Percentiles rank a stretch among this genome's conserved stretches.
Evolutionary conservation across 2,888 invertebrate species (phyloP).

Genomic region (Ditula angustiorana): DNA sequence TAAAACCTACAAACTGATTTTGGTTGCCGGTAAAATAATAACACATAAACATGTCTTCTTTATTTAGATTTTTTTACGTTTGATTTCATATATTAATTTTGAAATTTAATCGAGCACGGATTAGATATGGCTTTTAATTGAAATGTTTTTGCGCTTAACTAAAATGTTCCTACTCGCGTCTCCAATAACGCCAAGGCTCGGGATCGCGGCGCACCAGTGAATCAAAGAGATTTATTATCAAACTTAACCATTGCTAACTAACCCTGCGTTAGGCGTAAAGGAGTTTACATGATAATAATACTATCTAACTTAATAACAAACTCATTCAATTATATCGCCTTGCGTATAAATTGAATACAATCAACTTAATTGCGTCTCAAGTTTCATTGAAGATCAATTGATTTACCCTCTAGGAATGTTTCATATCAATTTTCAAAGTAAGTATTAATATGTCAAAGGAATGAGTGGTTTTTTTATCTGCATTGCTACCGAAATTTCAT

Average conservation of each 20-base stretch:
- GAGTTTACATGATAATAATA: constrained; percentile 21
- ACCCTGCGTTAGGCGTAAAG: constrained; percentile 22
- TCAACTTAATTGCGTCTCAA: constrained; percentile 14
- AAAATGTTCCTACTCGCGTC: not conserved
- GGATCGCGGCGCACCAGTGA: constrained; percentile 3
- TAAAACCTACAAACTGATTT: too few relatives aligned
- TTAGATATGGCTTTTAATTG: too few relatives aligned
- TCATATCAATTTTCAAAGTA: not conserved
- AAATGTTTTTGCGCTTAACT: constrained; percentile 8
- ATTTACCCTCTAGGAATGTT: not conserved
- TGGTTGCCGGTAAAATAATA: too few relatives aligned
- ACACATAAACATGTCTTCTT: too few relatives aligned
- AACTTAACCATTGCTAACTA: constrained; percentile 23
- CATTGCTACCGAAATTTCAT: too few relatives aligned
- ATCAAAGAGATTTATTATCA: constrained; percentile 38
- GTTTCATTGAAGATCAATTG: constrained; percentile 8
- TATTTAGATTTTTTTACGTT: too few relatives aligned
- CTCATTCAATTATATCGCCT: constrained; percentile 21
- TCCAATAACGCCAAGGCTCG: not conserved
- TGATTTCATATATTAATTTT: too few relatives aligned
- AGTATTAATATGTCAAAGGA: not conserved
- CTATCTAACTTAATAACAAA: constrained; percentile 17
- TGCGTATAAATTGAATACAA: constrained; percentile 11
- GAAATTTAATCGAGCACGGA: too few relatives aligned
- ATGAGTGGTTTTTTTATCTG: too few relatives aligned